Base-by-base conservation (phyloP, 1,140 invertebrate species). In the Drosophila rhopaloa region DNA sequence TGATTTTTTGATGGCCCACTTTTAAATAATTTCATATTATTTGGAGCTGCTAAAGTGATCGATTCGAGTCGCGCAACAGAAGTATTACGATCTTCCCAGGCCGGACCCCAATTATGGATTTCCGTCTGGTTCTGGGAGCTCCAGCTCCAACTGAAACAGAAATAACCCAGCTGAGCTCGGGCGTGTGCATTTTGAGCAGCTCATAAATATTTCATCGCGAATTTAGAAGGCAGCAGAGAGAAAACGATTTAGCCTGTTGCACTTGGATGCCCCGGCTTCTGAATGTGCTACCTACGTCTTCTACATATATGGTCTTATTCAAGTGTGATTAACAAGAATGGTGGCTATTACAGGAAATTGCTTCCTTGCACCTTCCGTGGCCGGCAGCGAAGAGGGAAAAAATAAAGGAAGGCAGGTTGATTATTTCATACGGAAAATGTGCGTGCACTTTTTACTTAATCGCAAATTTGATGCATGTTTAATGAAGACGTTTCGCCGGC, bases 241-340 rank as follows among this genome's bases (percentile, higher is more conserved):
- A 60, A 68, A 63, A 46, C 60, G 74, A 74, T 59, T 62, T 53
- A 43, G 74, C 75, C 76, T 78, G 76, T 78, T 78, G 75, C 75
- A 77, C 75, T 77, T 76, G 79, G 55, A 62, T 74, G 57, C 56
- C 44, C 53, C 53, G 59, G 81, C 80, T 88, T 74, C 79, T 79
- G 79, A 29, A 51, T 56, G 27, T 29, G 72, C 37, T 60, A 41
- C 53, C 55, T 44, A 66, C 58, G 37, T 53, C 54, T 46, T 37
- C 32, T 57, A 58, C n/a, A 43, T 58, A 43, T 35, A 60, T 43
- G 66, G 68, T 53, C 32, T 53, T 29, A 53, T 19, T 11, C 50
- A 53, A 70, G 68, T 80, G 73, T 89, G 84, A 88, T 91, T 91
- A 91, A 91, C 82, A 91, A 91, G 90, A 91, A 91, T 91, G 72